phyloP scores from a whole-genome alignment of 2,888 invertebrate species.

The Siphlonurus alternatus region DNA sequence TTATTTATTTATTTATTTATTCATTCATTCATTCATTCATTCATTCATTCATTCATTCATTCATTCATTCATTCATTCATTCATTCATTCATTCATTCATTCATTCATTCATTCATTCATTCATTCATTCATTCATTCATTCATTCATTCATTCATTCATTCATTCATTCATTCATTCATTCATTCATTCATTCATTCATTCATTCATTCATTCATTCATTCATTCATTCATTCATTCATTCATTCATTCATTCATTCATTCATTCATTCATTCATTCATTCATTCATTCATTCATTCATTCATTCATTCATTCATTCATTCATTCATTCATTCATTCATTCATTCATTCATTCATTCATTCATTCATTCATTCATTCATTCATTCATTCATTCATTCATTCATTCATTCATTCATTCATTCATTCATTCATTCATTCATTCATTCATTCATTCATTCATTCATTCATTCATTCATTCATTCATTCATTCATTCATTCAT shows the following conservation, averaged over 20 bases:
- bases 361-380: neutral
- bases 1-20: neutral
- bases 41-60: neutral
- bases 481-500: neutral
- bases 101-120: neutral
- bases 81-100: neutral
- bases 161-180: neutral
- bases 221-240: neutral
- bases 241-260: neutral
- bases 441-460: neutral
- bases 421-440: neutral
- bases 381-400: neutral
- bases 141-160: neutral
- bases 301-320: neutral
- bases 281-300: neutral
- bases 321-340: neutral
- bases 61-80: neutral
- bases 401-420: neutral
- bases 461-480: neutral
- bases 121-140: neutral
- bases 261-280: neutral
- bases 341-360: neutral
- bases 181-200: neutral
- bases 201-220: neutral
- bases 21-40: neutral